Base-by-base conservation (phyloP, 2,113 vertebrate genomes). In the Andinoacara biseriatus region DNA sequence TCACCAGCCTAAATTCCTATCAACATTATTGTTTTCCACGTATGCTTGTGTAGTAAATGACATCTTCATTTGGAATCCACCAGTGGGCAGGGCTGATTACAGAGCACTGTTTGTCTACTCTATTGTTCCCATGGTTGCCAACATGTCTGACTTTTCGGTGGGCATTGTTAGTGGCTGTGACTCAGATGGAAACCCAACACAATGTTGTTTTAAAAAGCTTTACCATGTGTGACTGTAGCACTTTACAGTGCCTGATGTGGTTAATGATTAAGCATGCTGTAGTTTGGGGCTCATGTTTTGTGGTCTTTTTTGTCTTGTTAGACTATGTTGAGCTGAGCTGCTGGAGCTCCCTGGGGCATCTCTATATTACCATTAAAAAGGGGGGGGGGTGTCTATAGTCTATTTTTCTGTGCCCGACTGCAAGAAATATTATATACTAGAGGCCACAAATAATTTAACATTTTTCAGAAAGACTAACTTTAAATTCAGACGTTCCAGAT, bases 21-120 rank as follows among this genome's bases (percentile, higher is more conserved):
- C 74, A 58, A n/a, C 52, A 24, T 78, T 33, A 56, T 35, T 78
- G 33, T 89, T 86, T 84, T 74, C 60, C 80, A 57, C 35, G 24
- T 67, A 74, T 60, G 72, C 82, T 78, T 72, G 40, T 84, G 81
- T 46, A 78, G 81, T 18, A 35, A 75, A 86, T 90, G 82, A 92
- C 87, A 83, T 90, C 86, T 91, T 85, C 59, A 74, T 81, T 81
- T 90, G 91, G 88, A 94, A 93, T 90, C 89, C 86, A 65, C 87
- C 85, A 81, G 91, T 93, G 87, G 91, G 91, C 80, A 3, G 86
- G 40, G 54, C 84, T 58, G 83, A 89, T 84, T 56, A 90, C 87
- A 92, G 88, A 82, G 80, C 77, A 3, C 62, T 84, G 89, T 86
- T 90, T 92, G 90, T 90, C 90, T 84, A 74, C 79, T 90, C 86